phyloP scores from a whole-genome alignment of 2,113 vertebrate genomes.

The Nannospalax galili region DNA sequence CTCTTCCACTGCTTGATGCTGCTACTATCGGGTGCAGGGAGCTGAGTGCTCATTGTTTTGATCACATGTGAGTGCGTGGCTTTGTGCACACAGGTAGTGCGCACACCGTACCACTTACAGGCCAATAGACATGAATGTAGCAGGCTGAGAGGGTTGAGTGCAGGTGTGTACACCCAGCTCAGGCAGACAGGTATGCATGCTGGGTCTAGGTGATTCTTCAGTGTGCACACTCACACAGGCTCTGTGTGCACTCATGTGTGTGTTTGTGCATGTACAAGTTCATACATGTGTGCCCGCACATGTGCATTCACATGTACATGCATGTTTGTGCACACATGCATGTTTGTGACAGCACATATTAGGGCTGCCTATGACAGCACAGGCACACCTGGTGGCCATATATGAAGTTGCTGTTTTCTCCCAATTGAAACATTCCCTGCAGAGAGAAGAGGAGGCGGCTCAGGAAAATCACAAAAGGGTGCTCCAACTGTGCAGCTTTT shows the following conservation, averaged over 20 bases:
- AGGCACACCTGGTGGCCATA: neutral
- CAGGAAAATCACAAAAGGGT: neutral
- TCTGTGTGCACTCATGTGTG: neutral
- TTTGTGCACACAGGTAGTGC: neutral
- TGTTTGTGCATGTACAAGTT: neutral
- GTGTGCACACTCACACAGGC: too few relatives aligned
- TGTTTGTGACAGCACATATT: neutral
- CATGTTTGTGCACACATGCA: too few relatives aligned
- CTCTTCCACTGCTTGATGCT: too few relatives aligned
- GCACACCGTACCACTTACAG: neutral
- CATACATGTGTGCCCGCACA: neutral
- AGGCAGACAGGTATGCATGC: too few relatives aligned
- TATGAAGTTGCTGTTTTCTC: neutral
- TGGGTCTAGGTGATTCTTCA: too few relatives aligned
- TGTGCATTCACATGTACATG: too few relatives aligned
- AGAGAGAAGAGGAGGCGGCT: neutral
- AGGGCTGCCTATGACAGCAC: neutral
- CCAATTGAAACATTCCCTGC: neutral
- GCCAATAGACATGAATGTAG: neutral
- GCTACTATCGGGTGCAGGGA: too few relatives aligned
- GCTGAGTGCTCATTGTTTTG: neutral
- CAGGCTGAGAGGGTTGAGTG: fast-evolving
- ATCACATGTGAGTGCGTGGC: neutral
- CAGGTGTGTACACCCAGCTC: fast-evolving
- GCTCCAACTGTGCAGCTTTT: neutral